A percentile compares a stretch with the other conserved stretches of the same genome.
These are phyloP conservation scores for Diaphora mendica DNA, from an alignment of 2,888 invertebrate genomes.

Conservation along the genomic window DNA sequence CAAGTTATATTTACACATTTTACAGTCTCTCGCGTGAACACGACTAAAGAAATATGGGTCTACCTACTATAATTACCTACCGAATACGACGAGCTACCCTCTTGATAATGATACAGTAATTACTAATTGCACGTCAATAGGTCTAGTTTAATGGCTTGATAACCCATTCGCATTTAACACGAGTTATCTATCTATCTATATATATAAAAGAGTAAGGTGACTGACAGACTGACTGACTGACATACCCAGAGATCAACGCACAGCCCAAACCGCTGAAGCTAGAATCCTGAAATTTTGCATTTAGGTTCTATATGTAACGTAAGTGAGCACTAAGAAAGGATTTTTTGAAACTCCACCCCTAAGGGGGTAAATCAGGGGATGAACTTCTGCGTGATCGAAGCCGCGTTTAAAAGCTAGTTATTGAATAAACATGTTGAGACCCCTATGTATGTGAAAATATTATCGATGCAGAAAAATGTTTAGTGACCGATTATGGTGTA, in stretches of 20 bases:
- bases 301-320: too few species aligned
- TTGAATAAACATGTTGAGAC: slow-evolving; percentile 4
- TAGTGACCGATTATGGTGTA: background rate
- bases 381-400: too few species aligned
- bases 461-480: background rate
- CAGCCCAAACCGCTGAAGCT: too few species aligned
- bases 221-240: too few species aligned
- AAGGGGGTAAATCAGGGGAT: too few species aligned
- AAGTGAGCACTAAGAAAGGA: too few species aligned
- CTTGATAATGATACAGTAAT: slow-evolving; percentile 23
- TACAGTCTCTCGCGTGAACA: background rate
- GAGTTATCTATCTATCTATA: too few species aligned
- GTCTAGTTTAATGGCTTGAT: slow-evolving; percentile 50
- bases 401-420: too few species aligned
- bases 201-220: too few species aligned
- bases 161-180: slow-evolving; percentile 27
- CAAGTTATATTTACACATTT: slow-evolving; percentile 47
- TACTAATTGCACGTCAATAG: slow-evolving; percentile 53
- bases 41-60: background rate
- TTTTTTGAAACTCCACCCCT: too few species aligned
- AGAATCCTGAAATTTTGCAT: too few species aligned
- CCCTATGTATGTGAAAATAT: background rate
- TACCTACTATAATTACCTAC: slow-evolving; percentile 42
- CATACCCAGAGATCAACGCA: too few species aligned
- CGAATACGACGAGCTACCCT: slow-evolving; percentile 50